phyloP scores from a whole-genome alignment of 1,140 invertebrate genomes.

The Drosophila pseudoobscura region DNA sequence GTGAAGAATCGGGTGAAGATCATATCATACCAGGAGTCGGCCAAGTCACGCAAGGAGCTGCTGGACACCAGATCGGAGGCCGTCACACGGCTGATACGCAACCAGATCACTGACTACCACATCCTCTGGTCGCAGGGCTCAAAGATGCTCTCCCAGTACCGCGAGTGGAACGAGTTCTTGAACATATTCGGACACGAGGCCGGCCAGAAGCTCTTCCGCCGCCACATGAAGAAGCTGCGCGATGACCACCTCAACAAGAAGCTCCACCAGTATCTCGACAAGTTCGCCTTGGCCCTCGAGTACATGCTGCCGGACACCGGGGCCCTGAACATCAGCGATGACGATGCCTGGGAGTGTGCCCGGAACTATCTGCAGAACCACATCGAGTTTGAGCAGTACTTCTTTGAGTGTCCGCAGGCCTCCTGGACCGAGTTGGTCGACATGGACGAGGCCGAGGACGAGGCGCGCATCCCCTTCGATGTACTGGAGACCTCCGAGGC shows the following conservation, averaged over 20 bases:
- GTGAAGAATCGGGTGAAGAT: constrained; percentile 87
- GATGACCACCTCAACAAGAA: constrained; percentile 93
- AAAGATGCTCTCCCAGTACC: constrained; percentile 93
- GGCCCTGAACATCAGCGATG: constrained; percentile 85
- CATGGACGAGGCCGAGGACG: constrained; percentile 87
- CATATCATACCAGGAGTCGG: constrained; percentile 93
- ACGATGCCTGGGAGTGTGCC: constrained; percentile 94
- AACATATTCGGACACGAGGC: constrained; percentile 93
- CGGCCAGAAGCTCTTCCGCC: constrained; percentile 91
- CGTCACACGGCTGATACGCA: constrained; percentile 92
- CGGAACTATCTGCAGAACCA: constrained; percentile 93
- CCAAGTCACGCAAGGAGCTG: constrained; percentile 92
- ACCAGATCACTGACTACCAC: constrained; percentile 91
- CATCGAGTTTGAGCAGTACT: constrained; percentile 95
- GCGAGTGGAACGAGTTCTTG: constrained; percentile 95
- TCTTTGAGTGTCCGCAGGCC: constrained; percentile 92
- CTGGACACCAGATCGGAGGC: constrained; percentile 95
- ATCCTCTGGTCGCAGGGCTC: constrained; percentile 93
- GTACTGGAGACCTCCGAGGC: constrained; percentile 95
- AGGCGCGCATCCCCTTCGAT: constrained; percentile 93
- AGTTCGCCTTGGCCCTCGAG: constrained; percentile 91
- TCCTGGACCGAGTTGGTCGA: constrained; percentile 89
- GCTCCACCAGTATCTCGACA: constrained; percentile 91
- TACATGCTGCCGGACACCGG: constrained; percentile 93
- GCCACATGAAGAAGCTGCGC: constrained; percentile 93